Evolutionary conservation across 2,113 vertebrate species (phyloP).

Genomic region (Callorhinus ursinus): DNA sequence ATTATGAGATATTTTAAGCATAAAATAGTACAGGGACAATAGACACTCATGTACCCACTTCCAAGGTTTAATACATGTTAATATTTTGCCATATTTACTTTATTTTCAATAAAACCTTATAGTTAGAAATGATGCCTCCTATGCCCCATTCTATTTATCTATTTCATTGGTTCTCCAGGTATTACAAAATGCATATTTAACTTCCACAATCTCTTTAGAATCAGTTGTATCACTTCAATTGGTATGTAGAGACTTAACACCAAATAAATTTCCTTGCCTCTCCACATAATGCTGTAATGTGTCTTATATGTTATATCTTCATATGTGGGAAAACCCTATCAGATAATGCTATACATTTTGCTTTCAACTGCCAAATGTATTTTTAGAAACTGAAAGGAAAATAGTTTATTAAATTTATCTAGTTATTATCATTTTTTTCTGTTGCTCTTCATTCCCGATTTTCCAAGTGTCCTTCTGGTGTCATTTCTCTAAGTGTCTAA

Average conservation of each 20-base stretch:
- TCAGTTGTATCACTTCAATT: not conserved
- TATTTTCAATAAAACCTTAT: not conserved
- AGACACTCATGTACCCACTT: not conserved
- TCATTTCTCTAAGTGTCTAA: not conserved
- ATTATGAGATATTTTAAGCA: not conserved
- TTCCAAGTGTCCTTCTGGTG: not conserved
- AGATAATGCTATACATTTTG: not conserved
- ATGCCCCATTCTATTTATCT: not conserved
- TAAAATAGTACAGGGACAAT: not conserved
- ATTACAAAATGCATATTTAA: not conserved
- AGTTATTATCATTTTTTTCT: not conserved
- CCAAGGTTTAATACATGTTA: not conserved
- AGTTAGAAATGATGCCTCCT: not conserved
- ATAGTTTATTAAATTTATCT: not conserved
- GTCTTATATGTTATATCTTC: not conserved
- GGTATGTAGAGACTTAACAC: not conserved
- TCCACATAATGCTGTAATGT: not conserved
- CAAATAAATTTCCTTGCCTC: not conserved
- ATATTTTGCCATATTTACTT: constrained; percentile 8
- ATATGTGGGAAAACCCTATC: not conserved
- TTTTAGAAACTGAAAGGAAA: constrained; percentile 7
- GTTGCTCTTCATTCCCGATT: not conserved
- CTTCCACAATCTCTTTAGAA: not conserved
- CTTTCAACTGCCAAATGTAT: not conserved
- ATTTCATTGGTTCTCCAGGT: not conserved